phyloP scores from a whole-genome alignment of 1,140 invertebrate genomes.

The Agraylea sexmaculata region DNA sequence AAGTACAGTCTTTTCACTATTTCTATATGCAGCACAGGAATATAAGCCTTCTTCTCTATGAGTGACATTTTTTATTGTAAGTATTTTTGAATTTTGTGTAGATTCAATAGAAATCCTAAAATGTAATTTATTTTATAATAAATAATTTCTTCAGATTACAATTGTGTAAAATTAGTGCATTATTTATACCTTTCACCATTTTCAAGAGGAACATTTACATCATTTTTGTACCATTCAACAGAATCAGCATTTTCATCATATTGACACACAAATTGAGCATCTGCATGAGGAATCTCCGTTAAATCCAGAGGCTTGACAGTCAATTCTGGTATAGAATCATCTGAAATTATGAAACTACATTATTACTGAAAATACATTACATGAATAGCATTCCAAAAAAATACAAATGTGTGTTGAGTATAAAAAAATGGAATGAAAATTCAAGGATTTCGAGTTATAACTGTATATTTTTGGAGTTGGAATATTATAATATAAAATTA shows the following conservation, averaged over 20 bases:
- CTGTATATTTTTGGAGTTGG: neutral
- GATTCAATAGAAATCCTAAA: too few relatives aligned
- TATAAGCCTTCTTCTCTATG: conserved; percentile 17
- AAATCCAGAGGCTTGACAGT: conserved; percentile 11
- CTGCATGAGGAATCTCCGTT: conserved; percentile 9
- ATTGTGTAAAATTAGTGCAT: neutral
- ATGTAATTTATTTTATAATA: conserved; percentile 1
- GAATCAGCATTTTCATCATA: conserved; percentile 16
- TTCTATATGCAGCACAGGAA: conserved; percentile 16
- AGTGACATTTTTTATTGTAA: conserved; percentile 14
- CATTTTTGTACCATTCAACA: conserved; percentile 18
- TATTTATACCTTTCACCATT: conserved; percentile 12
- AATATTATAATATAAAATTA: neutral
- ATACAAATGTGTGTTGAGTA: too few relatives aligned
- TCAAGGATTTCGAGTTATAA: neutral
- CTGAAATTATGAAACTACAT: conserved; percentile 7
- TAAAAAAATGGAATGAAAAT: too few relatives aligned
- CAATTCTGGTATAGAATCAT: conserved; percentile 12
- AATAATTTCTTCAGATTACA: neutral
- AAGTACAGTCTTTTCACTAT: conserved; percentile 10
- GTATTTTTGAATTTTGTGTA: conserved; percentile 17
- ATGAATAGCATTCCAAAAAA: neutral
- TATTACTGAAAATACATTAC: neutral
- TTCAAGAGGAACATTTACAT: conserved; percentile 14
- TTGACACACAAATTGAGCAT: conserved; percentile 14